A percentile compares a stretch with the other conserved stretches of the same genome.
Conservation (phyloP, 2,888 invertebrate genomes). For the Conistra vaccinii region DNA sequence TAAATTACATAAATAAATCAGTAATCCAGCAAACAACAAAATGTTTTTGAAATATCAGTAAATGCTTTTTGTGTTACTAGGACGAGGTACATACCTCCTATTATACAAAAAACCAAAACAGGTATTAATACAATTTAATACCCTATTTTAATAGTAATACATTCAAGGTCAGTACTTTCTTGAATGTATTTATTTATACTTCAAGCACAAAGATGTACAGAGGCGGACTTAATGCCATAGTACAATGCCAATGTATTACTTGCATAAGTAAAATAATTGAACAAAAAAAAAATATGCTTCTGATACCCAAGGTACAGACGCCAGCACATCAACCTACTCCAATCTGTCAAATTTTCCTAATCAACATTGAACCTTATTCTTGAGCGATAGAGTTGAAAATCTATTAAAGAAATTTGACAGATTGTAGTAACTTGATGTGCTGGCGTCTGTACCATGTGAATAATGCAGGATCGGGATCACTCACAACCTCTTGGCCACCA, state of each 20-base stretch:
- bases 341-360: no score
- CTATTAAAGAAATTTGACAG: no score
- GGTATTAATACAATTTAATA: background rate
- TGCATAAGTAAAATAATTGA: background rate
- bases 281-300: background rate
- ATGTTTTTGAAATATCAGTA: background rate
- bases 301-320: no score
- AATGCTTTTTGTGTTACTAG: background rate
- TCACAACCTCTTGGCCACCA: slow-evolving; percentile 7
- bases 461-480: background rate
- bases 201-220: no score
- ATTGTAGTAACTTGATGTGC: no score
- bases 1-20: background rate
- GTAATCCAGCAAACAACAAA: background rate
- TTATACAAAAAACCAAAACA: background rate
- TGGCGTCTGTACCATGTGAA: background rate
- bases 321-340: no score
- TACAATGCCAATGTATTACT: no score
- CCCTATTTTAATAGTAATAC: slow-evolving; percentile 7
- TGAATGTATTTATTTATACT: background rate
- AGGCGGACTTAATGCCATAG: no score
- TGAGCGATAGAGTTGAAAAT: no score
- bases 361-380: no score
- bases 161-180: background rate
- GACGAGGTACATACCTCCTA: background rate